Base-by-base conservation (phyloP, 92 coral and sea anemone genomes). In the Paragorgia papillata region DNA sequence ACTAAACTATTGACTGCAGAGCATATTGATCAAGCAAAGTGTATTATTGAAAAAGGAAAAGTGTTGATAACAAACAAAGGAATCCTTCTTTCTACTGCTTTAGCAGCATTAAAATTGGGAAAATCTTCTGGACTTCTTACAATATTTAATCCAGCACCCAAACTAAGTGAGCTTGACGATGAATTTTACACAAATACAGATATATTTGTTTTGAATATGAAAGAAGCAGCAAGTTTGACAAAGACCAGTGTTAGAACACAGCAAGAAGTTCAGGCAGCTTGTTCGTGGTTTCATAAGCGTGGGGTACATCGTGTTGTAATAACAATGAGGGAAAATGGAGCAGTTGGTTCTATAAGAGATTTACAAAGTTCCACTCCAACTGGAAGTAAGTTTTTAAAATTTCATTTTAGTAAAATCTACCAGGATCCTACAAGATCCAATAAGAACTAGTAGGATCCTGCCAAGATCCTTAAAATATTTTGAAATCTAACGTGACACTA, bases 61-160 rank as follows among this genome's bases (percentile, higher is more conserved):
- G 92, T 92, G 14, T 50, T 92, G 69, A 78, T 92, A 50, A 90
- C 89, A 56, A 95, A 92, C 62, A 88, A 86, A 66, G 97, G 96
- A 6, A 90, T 92, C 37, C 91, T 96, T 0, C 78, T 88, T 3
- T 53, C 89, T 50, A 90, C 86, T 53, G 83, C 92, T 9, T 60
- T 79, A 7, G 75, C 46, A 22, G 85, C 86, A 25, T 81, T 92
- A 33, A 76, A 85, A 71, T 79, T 83, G 62, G 88, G 92, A 9
- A 88, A 91, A 57, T 82, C 80, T 57, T 62, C 81, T 41, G 97
- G 96, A 19, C 35, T 76, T 32, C 66, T 21, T 40, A 92, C 97
- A 37, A 49, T 92, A 37, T 92, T 85, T 31, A 92, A 92, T 70
- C 97, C 97, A 17, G 78, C 96, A 24, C 97, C 97, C 9, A 88